Percentiles rank a stretch among this genome's conserved stretches.
phyloP scores from a whole-genome alignment of 2,113 vertebrate genomes.

The Onychostoma macrolepis region DNA sequence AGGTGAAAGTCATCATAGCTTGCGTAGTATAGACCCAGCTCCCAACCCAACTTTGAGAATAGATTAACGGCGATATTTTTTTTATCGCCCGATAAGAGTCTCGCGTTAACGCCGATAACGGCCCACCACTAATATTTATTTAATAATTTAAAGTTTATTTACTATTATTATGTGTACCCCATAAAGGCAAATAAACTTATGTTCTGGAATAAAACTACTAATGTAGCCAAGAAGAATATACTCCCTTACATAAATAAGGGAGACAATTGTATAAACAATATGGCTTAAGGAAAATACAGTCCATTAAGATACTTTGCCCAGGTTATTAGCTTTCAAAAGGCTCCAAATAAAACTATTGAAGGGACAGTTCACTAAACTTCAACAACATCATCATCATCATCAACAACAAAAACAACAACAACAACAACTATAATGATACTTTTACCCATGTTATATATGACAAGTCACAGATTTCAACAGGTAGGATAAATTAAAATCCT shows the following conservation, averaged over 20 bases:
- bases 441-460: not conserved
- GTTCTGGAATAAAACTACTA: not conserved
- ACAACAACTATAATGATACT: not conserved
- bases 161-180: not conserved
- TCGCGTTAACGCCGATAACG: too few species aligned
- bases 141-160: not conserved
- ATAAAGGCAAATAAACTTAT: not conserved
- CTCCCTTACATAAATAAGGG: not conserved
- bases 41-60: too few species aligned
- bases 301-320: not conserved
- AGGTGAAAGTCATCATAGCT: too few species aligned
- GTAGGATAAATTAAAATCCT: not conserved
- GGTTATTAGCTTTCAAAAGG: not conserved
- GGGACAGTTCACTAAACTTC: not conserved
- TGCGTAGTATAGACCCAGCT: too few species aligned
- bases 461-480: not conserved
- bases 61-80: too few species aligned
- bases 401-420: not conserved
- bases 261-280: not conserved
- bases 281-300: not conserved
- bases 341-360: not conserved
- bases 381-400: not conserved
- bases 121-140: too few species aligned
- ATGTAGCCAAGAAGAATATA: not conserved
- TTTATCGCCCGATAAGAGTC: too few species aligned